Percentiles rank a stretch among this genome's conserved stretches.
Evolutionary conservation across 2,797 vertebrate species (phyloP).

Genomic region (Phyllotis vaccarum): DNA sequence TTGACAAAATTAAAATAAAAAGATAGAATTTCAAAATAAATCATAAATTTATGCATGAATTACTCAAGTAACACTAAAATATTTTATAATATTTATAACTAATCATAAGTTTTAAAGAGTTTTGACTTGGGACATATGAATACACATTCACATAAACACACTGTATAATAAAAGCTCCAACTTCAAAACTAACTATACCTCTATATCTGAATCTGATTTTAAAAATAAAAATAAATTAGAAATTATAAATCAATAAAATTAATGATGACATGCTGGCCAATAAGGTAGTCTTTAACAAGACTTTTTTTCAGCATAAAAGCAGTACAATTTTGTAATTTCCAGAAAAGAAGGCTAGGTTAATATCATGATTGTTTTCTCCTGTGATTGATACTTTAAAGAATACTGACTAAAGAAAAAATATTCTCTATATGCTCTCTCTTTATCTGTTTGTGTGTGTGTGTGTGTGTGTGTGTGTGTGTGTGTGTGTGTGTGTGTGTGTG

Average conservation of each 20-base stretch:
- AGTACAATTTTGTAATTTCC: not conserved
- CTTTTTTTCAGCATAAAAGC: not conserved
- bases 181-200: not conserved
- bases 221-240: not conserved
- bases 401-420: not conserved
- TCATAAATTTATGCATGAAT: not conserved
- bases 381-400: not conserved
- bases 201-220: not conserved
- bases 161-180: not conserved
- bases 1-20: constrained; percentile 32
- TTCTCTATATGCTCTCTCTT: not conserved
- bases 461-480: not conserved
- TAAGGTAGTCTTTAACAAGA: not conserved
- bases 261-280: not conserved
- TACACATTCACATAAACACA: not conserved
- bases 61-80: not conserved
- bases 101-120: not conserved
- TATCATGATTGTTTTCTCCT: not conserved
- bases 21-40: not conserved
- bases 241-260: not conserved
- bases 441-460: too few species aligned
- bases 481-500: not conserved
- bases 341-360: not conserved
- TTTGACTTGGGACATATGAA: not conserved
- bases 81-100: not conserved